Evolutionary conservation across 1,140 invertebrate species (phyloP), one percentile per base, ranked within the genome.

Genomic region (Anoplophora glabripennis): DNA sequence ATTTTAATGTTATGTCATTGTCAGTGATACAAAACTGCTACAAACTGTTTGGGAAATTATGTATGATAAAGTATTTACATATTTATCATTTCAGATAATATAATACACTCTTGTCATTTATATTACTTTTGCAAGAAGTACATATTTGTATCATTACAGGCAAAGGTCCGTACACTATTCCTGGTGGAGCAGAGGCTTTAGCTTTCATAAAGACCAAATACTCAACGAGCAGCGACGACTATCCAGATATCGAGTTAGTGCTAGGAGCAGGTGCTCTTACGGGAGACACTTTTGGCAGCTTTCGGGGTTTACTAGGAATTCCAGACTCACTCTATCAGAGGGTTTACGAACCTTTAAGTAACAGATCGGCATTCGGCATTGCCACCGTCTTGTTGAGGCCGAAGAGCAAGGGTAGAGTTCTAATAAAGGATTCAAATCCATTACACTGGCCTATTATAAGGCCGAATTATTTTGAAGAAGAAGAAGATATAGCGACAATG

Each of bases 81-180:
- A n/a, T n/a, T n/a, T n/a, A n/a, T n/a, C n/a, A n/a, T n/a, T n/a
- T n/a, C n/a, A n/a, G n/a, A n/a, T n/a, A n/a, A n/a, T n/a, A n/a
- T n/a, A n/a, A n/a, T n/a, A n/a, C n/a, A n/a, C n/a, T n/a, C n/a
- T n/a, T n/a, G n/a, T n/a, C n/a, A n/a, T n/a, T n/a, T n/a, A n/a
- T n/a, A n/a, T n/a, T 28, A 28, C 2, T 7, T 41, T 3, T 41
- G 7, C 15, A 7, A 12, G 1, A 12, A 1, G 15, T 12, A n/a
- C n/a, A n/a, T n/a, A 42, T 14, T 41, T 41, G 12, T 1, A 18
- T n/a, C 15, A 40, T 53, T 53, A 12, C 15, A 35, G 88, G 88
- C 0, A 82, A 87, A 69, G 93, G 93, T 1, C 92, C 92, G 0
- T 72, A 93, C 4, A 94, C 92, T 0, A 88, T 95, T 0, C 79